These are phyloP conservation scores for Pituophis catenifer DNA, from an alignment of 2,113 vertebrate species.

Conservation along the genomic window DNA sequence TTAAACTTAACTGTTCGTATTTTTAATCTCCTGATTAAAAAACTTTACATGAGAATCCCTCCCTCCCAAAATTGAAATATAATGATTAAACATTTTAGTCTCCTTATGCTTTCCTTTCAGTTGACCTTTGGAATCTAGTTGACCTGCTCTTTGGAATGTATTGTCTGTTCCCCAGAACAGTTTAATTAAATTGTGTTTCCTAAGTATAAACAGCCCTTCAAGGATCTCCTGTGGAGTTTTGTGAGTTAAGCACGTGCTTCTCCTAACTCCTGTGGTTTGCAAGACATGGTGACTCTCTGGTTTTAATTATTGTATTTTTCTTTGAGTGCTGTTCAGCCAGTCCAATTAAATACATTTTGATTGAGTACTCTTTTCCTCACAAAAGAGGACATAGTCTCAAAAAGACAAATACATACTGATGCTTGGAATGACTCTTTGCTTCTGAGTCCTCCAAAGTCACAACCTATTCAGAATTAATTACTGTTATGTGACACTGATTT, in stretches of 20 bases:
- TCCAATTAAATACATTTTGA: slow-evolving; percentile 62
- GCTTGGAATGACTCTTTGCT: neutral
- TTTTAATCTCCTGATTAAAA: slow-evolving; percentile 32
- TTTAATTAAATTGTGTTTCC: slow-evolving; percentile 67
- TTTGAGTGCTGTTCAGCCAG: slow-evolving; percentile 63
- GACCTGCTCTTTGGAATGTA: slow-evolving; percentile 61
- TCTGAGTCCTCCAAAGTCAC: neutral
- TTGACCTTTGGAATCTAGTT: slow-evolving; percentile 65
- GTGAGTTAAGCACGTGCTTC: slow-evolving; percentile 65
- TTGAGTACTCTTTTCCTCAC: slow-evolving; percentile 30
- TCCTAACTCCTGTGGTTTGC: slow-evolving; percentile 60
- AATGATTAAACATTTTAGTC: slow-evolving; percentile 44
- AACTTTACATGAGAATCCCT: slow-evolving; percentile 32
- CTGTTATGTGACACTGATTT: neutral
- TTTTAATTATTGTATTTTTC: slow-evolving; percentile 66
- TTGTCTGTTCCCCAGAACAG: slow-evolving; percentile 61
- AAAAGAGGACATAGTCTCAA: slow-evolving; percentile 55
- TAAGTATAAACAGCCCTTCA: slow-evolving; percentile 63
- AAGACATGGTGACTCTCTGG: slow-evolving; percentile 57
- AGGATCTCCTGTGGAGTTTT: slow-evolving; percentile 62
- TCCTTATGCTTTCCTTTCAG: slow-evolving; percentile 56
- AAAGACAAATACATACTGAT: slow-evolving; percentile 37
- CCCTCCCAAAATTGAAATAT: slow-evolving; percentile 41
- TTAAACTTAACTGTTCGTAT: neutral
- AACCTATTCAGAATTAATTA: neutral